Base-by-base conservation (phyloP, 2,113 vertebrate genomes). In the Pteruthius melanotis region DNA sequence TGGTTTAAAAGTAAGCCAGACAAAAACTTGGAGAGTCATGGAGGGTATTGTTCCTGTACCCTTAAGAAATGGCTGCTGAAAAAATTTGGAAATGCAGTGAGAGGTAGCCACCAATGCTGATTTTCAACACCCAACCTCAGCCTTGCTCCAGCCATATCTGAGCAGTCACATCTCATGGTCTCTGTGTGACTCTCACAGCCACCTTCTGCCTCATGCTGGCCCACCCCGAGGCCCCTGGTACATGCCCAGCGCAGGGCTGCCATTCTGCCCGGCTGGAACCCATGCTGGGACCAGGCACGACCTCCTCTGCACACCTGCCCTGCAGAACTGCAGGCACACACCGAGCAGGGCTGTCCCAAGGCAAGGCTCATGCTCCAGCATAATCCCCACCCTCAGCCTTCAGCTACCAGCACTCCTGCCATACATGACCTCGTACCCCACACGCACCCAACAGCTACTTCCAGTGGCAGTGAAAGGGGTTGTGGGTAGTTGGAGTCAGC, bases 361-460 rank as follows among this genome's bases (percentile, higher is more conserved):
- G n/a, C 3, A 1, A 78, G 56, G 23, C 8, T n/a, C 39, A 10
- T 26, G 44, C 21, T 47, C 40, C 59, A 87, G 11, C 30, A 69
- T 13, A 26, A 31, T 30, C 13, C 50, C 13, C 52, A 87, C 6
- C 15, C 18, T 39, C 28, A 79, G 61, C 31, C 21, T 84, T 52
- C 30, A 45, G 45, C 45, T 49, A 27, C 49, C 24, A 28, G 23
- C 0, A 0, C 24, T 87, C 18, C 66, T 60, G 53, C 13, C 44
- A 18, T 39, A 1, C 35, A 2, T 18, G 33, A 50, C 12, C 39
- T 50, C 22, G 13, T 7, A 30, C 0, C 0, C 52, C 35, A 33
- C 8, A 15, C 14, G 50, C 14, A 40, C 15, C 18, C 42, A 52
- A 68, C 23, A 88, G 60, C 39, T 49, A 13, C 39, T 87, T 63